Base-by-base conservation (phyloP, 1,140 invertebrate species). In the Augochlora pura region DNA sequence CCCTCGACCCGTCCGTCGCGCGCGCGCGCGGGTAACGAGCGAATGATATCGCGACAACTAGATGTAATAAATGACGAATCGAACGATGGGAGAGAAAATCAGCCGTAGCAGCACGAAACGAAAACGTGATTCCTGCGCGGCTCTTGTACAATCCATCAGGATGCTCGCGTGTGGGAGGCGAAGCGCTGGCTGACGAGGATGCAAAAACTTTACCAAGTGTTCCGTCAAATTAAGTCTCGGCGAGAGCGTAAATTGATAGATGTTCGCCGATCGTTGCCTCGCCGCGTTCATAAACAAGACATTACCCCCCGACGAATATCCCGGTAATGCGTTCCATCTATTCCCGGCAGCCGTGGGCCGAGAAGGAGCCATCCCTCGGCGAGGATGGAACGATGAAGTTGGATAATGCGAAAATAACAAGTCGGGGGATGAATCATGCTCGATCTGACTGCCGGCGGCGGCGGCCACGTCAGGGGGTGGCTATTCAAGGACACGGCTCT, bases 331-430 rank as follows among this genome's bases (percentile, higher is more conserved):
- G 76, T 86, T 87, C 78, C 82, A 85, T 89, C 83, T 71, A 84
- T 77, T 69, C 77, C 23, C 66, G 32, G 65, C 62, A 66, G 72
- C 68, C 49, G 38, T 85, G 79, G 86, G 70, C 88, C 84, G 84
- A 86, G 86, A 89, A 89, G 80, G 82, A 87, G 88, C 84, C 76
- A 57, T 77, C 72, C 85, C 87, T 54, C 23, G 85, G 70, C 79
- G 84, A 81, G 75, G 78, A 77, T 67, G 73, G 69, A 82, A 62
- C 78, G 69, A 83, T 70, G 42, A 80, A 69, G 80, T 69, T 71
- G 39, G 80, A 69, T 90, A 90, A 90, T 90, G 88, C 81, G 89
- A 90, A 90, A 88, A 90, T 90, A 90, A 90, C 88, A 88, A 83
- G 86, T 82, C 79, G 84, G 60, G 84, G 83, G 89, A 89, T 85